These are phyloP conservation scores for Plagiodera versicolora DNA, from an alignment of 2,888 invertebrate genomes.

Conservation along the genomic window DNA sequence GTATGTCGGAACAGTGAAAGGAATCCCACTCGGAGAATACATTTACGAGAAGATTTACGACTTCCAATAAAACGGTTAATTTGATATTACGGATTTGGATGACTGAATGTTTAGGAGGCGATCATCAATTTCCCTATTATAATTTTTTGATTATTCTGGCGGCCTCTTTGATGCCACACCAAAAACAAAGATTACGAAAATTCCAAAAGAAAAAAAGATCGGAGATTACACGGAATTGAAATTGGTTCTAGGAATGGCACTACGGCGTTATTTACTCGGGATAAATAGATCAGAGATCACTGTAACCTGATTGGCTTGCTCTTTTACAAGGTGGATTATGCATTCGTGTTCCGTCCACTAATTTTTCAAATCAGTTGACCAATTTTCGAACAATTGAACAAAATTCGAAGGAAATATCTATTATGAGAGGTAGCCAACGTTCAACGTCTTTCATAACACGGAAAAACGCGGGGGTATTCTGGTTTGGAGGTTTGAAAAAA, in stretches of 20 bases:
- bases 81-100: slow-evolving; percentile 21
- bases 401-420: too few relatives aligned
- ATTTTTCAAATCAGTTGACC: too few relatives aligned
- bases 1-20: background rate
- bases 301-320: too few relatives aligned
- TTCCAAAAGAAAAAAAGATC: background rate
- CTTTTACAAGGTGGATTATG: too few relatives aligned
- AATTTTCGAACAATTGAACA: too few relatives aligned
- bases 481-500: too few relatives aligned
- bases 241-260: background rate
- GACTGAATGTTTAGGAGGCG: slow-evolving; percentile 14
- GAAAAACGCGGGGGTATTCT: too few relatives aligned
- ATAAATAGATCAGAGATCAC: too few relatives aligned
- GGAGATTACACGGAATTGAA: background rate
- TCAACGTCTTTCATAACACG: too few relatives aligned
- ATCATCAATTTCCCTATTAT: background rate
- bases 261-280: background rate
- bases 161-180: background rate
- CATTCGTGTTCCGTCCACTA: too few relatives aligned
- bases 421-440: too few relatives aligned
- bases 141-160: background rate
- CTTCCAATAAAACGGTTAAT: slow-evolving; percentile 22
- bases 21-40: background rate
- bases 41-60: slow-evolving; percentile 17
- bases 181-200: background rate